A percentile compares a stretch with the other conserved stretches of the same genome.
phyloP scores from a whole-genome alignment of 2,888 invertebrate species.

The Actias luna region DNA sequence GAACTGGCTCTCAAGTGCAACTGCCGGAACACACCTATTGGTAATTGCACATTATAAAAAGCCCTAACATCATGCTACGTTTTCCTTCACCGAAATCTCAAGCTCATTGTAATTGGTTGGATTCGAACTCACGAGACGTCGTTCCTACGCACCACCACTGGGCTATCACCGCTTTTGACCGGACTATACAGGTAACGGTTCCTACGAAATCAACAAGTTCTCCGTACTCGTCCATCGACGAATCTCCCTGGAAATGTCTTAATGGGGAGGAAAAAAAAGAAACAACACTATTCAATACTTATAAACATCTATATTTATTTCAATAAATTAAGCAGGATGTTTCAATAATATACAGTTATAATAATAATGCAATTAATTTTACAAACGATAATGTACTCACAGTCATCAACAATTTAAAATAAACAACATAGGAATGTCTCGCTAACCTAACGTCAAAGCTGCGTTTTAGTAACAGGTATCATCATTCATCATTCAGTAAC shows the following conservation, averaged over 20 bases:
- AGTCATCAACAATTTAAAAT: slow-evolving; percentile 39
- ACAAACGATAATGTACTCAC: slow-evolving; percentile 36
- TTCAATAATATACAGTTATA: slow-evolving; percentile 50
- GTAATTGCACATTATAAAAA: too few species aligned
- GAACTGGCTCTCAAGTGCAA: too few species aligned
- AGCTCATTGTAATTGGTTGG: too few species aligned
- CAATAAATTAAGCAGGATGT: slow-evolving; percentile 73
- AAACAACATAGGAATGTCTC: slow-evolving; percentile 53
- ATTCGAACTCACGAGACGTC: too few species aligned
- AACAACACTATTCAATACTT: slow-evolving; percentile 1
- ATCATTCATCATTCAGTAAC: too few species aligned
- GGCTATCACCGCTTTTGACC: too few species aligned
- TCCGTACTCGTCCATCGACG: background rate
- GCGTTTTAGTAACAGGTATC: background rate
- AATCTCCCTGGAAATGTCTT: background rate
- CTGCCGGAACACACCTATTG: too few species aligned
- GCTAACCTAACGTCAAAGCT: slow-evolving; percentile 33
- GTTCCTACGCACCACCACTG: too few species aligned
- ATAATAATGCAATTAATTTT: slow-evolving; percentile 41
- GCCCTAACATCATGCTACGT: too few species aligned
- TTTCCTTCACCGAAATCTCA: too few species aligned
- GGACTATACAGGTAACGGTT: too few species aligned
- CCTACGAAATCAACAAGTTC: too few species aligned
- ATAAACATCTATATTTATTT: slow-evolving; percentile 62
- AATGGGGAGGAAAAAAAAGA: background rate